Base-by-base conservation (phyloP, 2,888 invertebrate genomes). In the Aspidiotus rigidus region DNA sequence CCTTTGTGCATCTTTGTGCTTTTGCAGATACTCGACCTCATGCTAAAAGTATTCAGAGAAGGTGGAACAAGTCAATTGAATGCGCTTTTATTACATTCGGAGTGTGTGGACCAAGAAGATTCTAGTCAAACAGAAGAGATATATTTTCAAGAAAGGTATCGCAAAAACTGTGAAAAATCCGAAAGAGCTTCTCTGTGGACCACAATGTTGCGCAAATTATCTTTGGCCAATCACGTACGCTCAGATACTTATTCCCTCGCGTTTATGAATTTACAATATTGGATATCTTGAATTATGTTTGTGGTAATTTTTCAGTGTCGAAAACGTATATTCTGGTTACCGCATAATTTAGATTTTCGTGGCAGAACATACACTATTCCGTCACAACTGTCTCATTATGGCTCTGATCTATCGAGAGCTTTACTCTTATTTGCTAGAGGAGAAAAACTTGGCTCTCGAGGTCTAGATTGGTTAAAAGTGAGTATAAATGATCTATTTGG, bases 331-430 rank as follows among this genome's bases (percentile, higher is more conserved):
- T 94, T 98, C 79, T 98, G 97, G 96, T 81, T 97, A 74, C 98
- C 99, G 0, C 96, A 98, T 80, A 98, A 95, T 80, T 87, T 99
- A 86, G 98, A 99, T 79, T 99, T 99, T 79, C 85, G 98, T 73
- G 98, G 99, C 0, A 86, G 99, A 60, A 94, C 93, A 44, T 99
- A 99, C 81, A 95, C 99, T 0, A 84, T 91, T 72, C 93, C 98
- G 0, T 97, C 98, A 10, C 95, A 98, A 81, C 83, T 99, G 73
- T 96, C 92, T 74, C 98, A 96, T 77, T 82, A 99, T 71, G 93
- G 96, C 54, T 89, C 91, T 0, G 99, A 99, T 81, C 80, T 95
- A 69, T 88, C 92, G 1, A 84, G 99, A 41, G 88, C 95, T 0
- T 81, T 99, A 75, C 82, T 99, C 1, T 77, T 84, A 62, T 97